Base-by-base conservation (phyloP, 2,797 vertebrate genomes). In the Pangasius larnaudii region DNA sequence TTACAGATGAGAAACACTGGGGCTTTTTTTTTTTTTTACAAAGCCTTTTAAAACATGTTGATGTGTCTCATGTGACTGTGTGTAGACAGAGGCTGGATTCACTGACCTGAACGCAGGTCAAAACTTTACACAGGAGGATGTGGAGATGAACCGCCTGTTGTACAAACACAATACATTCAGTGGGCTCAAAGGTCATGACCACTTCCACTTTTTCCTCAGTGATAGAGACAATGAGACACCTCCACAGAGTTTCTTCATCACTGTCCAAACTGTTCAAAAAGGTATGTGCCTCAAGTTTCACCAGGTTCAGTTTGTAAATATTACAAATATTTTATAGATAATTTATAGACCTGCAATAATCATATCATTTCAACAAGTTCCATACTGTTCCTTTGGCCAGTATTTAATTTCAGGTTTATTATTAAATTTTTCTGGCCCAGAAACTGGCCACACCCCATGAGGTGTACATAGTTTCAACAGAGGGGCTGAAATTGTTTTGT, bases 61-160 rank as follows among this genome's bases (percentile, higher is more conserved):
- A 33, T 24, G 16, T 30, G 39, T 46, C 59, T 72, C 27, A 33
- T 74, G 30, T 87, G 19, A 79, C 39, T 78, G 71, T 81, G 53
- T 78, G 19, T 92, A 96, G 95, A 91, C 69, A 1, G 88, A 80
- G 13, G 74, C 63, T 1, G 94, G 91, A 14, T 95, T 94, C 94
- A 85, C n/a, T 2, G 89, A 89, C n/a, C 90, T 97, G 78, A 92
- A 84, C 6, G 81, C 94, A 3, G 93, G 90, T 89, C 95, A 94
- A 93, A 96, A 95, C 92, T 96, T 96, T 89, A 95, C 93, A 4
- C 92, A 92, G 93, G 94, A 96, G 0, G 92, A 95, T 16, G 95
- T 95, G 81, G 96, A 96, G 88, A 93, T 95, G 93, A 96, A 95
- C 91, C 93, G 92, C 5, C 81, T 96, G 71, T 95, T 92, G 83